Percentiles rank a stretch among this genome's conserved stretches.
These are phyloP conservation scores for Drosophila ohnishii DNA, from an alignment of 1,140 invertebrate genomes.

Conservation along the genomic window DNA sequence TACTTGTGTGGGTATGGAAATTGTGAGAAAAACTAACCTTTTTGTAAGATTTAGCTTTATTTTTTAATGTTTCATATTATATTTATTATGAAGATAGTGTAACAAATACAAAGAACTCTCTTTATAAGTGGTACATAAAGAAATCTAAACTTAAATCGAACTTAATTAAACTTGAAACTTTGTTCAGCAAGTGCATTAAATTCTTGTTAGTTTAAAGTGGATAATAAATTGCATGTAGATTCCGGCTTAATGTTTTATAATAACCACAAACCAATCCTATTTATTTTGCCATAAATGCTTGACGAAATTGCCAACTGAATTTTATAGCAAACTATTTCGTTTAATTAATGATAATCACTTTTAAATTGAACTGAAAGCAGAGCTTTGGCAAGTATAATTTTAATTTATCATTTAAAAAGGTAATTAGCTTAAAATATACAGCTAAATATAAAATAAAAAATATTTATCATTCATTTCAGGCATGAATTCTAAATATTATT, in stretches of 20 bases:
- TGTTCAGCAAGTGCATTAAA: background rate
- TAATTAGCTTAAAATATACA: background rate
- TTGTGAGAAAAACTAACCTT: background rate
- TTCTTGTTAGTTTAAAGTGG: background rate
- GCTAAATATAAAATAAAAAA: background rate
- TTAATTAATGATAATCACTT: conserved; percentile 4
- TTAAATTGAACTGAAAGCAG: background rate
- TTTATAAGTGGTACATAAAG: background rate
- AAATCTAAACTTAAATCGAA: background rate
- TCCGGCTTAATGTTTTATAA: background rate
- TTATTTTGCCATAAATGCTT: background rate
- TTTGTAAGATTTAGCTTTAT: background rate
- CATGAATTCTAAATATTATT: background rate
- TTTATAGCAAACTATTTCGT: background rate
- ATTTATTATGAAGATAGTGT: too few species aligned
- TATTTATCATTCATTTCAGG: background rate
- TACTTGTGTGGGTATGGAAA: background rate
- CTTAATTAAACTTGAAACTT: background rate
- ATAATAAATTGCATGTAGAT: background rate
- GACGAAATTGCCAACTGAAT: background rate
- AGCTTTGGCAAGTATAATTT: background rate
- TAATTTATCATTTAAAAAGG: background rate
- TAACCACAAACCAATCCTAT: conserved; percentile 1
- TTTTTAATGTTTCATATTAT: background rate
- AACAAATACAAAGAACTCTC: background rate